Base-by-base conservation (phyloP, 2,113 vertebrate genomes). In the Alouatta palliata region DNA sequence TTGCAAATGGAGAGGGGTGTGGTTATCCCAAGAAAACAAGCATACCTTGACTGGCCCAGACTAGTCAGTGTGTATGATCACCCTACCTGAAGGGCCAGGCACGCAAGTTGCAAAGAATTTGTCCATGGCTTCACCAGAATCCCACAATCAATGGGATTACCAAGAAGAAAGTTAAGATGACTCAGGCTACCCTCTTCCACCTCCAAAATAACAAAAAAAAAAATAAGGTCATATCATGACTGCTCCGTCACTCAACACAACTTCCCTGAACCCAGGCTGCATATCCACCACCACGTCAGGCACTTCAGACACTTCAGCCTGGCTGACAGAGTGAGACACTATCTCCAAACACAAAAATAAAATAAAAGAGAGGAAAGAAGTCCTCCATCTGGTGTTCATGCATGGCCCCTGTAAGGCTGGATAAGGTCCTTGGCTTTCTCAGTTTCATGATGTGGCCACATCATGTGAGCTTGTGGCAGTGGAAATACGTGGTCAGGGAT, bases 261-360 rank as follows among this genome's bases (percentile, higher is more conserved):
- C 54, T 40, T 66, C 20, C 25, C 1, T 16, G 52, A 79, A 32
- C 27, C 21, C 6, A 19, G 37, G 37, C 17, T 27, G 19, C 35
- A 40, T 20, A 8, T 32, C 1, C 1, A 7, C n/a, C 3, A 17
- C 35, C 14, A 12, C 2, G 4, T 1, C n/a, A 49, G 52, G 61
- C 16, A 3, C 3, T 58, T 12, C 27, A 64, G 61, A 32, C 61
- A 64, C 61, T 64, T 30, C 27, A 64, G 27, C 27, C 27, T 64
- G 5, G 61, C 27, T 14, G 27, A 64, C 61, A 64, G 30, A 64
- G 61, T 2, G 27, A 64, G 61, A 64, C 12, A 64, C 61, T 64
- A 2, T 32, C 61, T 64, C 27, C 30, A 64, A 64, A 64, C 13
- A 13, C 13, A 64, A 32, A 64, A 32, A 30, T 27, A 64, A 64